Percentiles rank a stretch among this genome's conserved stretches.
These are phyloP conservation scores for Samia ricini DNA, from an alignment of 1,140 invertebrate species.

Conservation along the genomic window DNA sequence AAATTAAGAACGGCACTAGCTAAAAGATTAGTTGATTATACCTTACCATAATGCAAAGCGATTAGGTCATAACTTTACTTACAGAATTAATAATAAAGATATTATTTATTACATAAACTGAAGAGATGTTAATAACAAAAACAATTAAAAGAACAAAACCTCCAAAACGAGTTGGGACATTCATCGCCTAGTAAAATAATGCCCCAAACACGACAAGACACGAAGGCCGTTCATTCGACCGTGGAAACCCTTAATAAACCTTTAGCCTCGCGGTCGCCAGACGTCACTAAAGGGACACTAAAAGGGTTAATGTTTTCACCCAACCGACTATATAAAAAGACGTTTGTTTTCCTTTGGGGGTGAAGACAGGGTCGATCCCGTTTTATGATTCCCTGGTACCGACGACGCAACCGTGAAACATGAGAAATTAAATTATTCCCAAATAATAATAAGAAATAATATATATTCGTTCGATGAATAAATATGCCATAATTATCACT, in stretches of 20 bases:
- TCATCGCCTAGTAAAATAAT: not conserved
- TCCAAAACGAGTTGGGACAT: not conserved
- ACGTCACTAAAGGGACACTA: conserved; percentile 23
- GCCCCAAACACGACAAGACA: not conserved
- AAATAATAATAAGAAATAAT: too few species aligned
- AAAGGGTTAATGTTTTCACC: conserved; percentile 23
- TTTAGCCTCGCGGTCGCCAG: conserved; percentile 12
- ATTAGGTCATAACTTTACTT: too few species aligned
- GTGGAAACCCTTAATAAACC: conserved; percentile 18
- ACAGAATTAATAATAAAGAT: too few species aligned
- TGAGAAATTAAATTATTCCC: too few species aligned
- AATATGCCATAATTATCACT: too few species aligned
- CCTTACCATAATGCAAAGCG: too few species aligned
- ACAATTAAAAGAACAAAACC: not conserved
- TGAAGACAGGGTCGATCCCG: not conserved
- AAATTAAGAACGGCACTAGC: too few species aligned
- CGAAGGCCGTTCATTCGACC: not conserved
- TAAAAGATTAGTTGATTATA: too few species aligned
- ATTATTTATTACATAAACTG: too few species aligned
- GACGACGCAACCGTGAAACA: too few species aligned
- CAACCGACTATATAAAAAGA: conserved; percentile 8
- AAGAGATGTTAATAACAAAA: not conserved
- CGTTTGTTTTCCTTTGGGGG: conserved; percentile 1
- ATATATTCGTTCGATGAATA: too few species aligned
- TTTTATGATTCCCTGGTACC: not conserved